Evolutionary conservation across 2,888 invertebrate species (phyloP).

Genomic region (Lissocephala sabroskyi): DNA sequence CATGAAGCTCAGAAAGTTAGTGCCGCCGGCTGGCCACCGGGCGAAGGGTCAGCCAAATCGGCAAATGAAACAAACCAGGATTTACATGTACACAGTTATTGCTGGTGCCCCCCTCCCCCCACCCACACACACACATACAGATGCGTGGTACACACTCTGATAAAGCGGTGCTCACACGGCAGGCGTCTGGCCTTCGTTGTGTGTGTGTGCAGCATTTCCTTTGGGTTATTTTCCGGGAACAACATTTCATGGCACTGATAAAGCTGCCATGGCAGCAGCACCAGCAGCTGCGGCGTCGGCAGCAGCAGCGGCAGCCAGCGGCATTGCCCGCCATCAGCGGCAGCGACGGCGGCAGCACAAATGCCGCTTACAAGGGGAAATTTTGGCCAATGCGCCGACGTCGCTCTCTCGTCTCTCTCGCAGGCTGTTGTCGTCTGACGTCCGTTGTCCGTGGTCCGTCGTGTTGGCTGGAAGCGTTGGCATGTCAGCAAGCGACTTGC

Average conservation of each 20-base stretch:
- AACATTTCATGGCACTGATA: slow-evolving; percentile 65
- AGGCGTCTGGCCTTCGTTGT: slow-evolving; percentile 15
- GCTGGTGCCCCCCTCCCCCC: slow-evolving; percentile 19
- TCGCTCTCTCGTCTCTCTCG: not conserved
- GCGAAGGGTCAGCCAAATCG: slow-evolving; percentile 44
- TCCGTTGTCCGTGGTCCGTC: too few relatives aligned
- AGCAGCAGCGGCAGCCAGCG: slow-evolving; percentile 5
- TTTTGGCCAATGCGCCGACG: slow-evolving; percentile 2
- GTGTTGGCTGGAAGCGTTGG: slow-evolving; percentile 52
- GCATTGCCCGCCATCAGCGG: not conserved
- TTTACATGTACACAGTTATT: slow-evolving; percentile 66
- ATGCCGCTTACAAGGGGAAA: slow-evolving; percentile 23
- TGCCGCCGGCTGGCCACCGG: slow-evolving; percentile 46
- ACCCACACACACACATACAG: slow-evolving; percentile 10
- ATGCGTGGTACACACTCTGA: slow-evolving; percentile 6
- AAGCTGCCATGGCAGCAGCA: slow-evolving; percentile 63
- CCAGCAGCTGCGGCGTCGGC: slow-evolving; percentile 19
- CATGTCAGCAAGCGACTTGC: slow-evolving; percentile 33
- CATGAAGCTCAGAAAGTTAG: slow-evolving; percentile 61
- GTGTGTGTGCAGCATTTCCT: slow-evolving; percentile 52
- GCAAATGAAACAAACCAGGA: slow-evolving; percentile 65
- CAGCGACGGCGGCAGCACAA: slow-evolving; percentile 13
- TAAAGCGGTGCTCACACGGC: not conserved
- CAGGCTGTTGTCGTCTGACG: slow-evolving; percentile 33
- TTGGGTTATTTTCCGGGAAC: slow-evolving; percentile 66